Base-by-base conservation (phyloP, 2,113 vertebrate species). In the Coryphaenoides rupestris region DNA sequence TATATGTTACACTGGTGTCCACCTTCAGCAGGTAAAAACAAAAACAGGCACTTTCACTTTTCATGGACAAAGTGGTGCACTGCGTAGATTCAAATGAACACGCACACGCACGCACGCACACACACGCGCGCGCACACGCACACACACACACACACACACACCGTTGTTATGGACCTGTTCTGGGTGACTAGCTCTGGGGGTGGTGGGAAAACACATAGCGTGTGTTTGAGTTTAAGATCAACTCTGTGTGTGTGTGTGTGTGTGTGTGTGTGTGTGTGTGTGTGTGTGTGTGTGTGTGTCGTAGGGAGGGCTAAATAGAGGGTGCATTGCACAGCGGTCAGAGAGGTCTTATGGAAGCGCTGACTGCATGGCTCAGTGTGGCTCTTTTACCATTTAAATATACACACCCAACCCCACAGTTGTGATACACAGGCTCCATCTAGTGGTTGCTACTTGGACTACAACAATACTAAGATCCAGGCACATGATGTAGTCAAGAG, bases 181-280 rank as follows among this genome's bases (percentile, higher is more conserved):
- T 88, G 72, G 24, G 53, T 73, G 85, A 85, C 79, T 71, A 72
- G 4, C 19, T 62, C 49, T 55, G 28, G 19, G 61, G 26, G 49
- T 4, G 63, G 70, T 66, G 52, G 4, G 65, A 60, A 63, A 60
- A 21, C 47, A 73, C 65, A 75, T 70, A 75, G 79, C 84, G 70
- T 76, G 74, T 82, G 82, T 82, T 83, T 81, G 74, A 81, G 68
- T 80, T 84, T 87, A 70, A 69, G 79, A 81, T 89, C 83, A 85
- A 77, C 1, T 61, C 15, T 17, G 13, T 58, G n/a, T 19, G 26
- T 58, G 57, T 33, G 16, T 40, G 16, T 17, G 13, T 58, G 19
- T 55, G 2, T 67, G 66, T 58, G 66, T 55, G 1, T 15, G 72
- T 57, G 65, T 66, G 60, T 26, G 55, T 26, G 55, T 28, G 22